phyloP scores from a whole-genome alignment of 1,140 invertebrate genomes.

The Phymorhynchus buccinoides region DNA sequence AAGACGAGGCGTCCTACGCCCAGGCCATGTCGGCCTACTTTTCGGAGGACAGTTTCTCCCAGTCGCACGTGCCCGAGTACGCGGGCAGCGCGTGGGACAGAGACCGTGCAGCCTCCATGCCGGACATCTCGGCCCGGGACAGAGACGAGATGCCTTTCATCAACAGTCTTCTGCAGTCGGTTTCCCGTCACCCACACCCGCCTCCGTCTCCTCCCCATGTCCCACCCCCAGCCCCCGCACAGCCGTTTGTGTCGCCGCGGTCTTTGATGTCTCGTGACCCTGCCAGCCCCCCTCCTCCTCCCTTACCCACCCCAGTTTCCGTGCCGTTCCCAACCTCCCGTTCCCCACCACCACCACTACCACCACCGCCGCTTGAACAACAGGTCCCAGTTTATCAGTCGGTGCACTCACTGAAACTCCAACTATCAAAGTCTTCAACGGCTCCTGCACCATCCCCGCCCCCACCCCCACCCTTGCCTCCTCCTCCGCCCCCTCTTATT shows the following conservation, averaged over 20 bases:
- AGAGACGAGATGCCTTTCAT: neutral
- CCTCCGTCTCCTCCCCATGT: neutral
- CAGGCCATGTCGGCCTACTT: conserved; percentile 17
- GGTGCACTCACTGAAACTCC: too few relatives aligned
- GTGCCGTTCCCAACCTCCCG: neutral
- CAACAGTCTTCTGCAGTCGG: neutral
- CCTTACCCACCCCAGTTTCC: neutral
- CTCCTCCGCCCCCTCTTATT: too few relatives aligned
- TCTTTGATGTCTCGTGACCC: neutral
- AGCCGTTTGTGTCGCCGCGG: neutral
- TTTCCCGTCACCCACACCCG: neutral
- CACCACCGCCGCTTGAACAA: too few relatives aligned
- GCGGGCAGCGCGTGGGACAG: conserved; percentile 9
- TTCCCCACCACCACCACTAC: neutral
- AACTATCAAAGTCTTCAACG: too few relatives aligned
- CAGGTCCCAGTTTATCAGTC: too few relatives aligned
- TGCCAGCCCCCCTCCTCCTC: neutral
- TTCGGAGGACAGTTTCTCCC: conserved; percentile 12
- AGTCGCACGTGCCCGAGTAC: neutral
- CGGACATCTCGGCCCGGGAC: neutral
- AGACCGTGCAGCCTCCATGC: conserved; percentile 12
- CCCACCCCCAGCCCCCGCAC: neutral
- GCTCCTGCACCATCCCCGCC: neutral
- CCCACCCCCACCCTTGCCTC: neutral
- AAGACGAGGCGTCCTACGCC: conserved; percentile 5